phyloP scores from a whole-genome alignment of 2,113 vertebrate genomes.

The Zosterops borbonicus region DNA sequence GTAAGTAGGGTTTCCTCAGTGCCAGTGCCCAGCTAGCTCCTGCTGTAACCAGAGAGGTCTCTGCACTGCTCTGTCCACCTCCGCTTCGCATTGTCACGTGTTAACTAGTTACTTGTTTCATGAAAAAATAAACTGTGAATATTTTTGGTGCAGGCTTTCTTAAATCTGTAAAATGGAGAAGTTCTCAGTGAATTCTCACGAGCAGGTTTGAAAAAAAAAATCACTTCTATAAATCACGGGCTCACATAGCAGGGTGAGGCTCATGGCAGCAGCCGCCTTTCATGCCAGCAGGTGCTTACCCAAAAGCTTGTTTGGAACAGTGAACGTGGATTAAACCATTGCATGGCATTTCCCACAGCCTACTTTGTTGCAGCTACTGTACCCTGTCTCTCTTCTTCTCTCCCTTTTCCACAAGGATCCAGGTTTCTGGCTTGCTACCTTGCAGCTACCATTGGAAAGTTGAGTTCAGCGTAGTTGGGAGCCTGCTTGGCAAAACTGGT shows the following conservation, averaged over 20 bases:
- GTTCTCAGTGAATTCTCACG: constrained; percentile 54
- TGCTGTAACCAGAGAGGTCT: constrained; percentile 68
- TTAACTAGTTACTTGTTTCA: constrained; percentile 75
- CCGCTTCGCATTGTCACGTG: constrained; percentile 75
- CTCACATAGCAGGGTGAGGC: neutral
- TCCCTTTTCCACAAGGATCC: neutral
- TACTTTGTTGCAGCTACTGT: neutral
- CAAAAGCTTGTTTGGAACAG: constrained; percentile 15
- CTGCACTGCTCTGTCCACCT: constrained; percentile 74
- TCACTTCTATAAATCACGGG: neutral
- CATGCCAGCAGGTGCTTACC: neutral
- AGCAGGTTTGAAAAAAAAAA: constrained; percentile 56
- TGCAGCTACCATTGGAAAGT: neutral
- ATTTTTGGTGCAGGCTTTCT: constrained; percentile 78
- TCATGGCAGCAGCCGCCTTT: neutral
- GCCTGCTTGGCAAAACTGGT: neutral
- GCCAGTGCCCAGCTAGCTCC: constrained; percentile 72
- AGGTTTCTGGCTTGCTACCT: neutral
- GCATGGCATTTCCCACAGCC: constrained; percentile 45
- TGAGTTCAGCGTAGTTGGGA: neutral
- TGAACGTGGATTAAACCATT: neutral
- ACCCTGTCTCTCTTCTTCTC: neutral
- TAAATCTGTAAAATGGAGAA: constrained; percentile 72
- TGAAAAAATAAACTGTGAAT: constrained; percentile 84
- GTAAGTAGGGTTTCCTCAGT: constrained; percentile 72